phyloP scores from a whole-genome alignment of 2,113 vertebrate genomes.

The Lota lota region DNA sequence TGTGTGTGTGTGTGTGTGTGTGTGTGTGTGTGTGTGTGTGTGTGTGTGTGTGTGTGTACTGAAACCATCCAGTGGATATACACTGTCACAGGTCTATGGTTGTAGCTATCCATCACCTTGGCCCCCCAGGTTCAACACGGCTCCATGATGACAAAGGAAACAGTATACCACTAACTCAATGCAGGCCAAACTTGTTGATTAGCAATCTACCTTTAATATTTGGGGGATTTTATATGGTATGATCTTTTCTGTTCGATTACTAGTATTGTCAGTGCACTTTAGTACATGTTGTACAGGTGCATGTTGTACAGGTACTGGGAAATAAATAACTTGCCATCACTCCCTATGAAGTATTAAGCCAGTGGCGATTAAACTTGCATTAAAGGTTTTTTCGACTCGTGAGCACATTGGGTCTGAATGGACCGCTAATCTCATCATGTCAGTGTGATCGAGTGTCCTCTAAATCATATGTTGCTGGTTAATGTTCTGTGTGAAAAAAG shows the following conservation, averaged over 20 bases:
- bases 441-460: not conserved
- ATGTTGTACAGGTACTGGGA: no score
- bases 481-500: not conserved
- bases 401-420: not conserved
- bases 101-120: not conserved
- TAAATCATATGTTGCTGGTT: not conserved
- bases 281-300: no score
- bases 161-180: no score
- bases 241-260: no score
- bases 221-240: no score
- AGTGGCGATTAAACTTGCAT: no score
- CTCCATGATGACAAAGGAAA: not conserved
- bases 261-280: no score
- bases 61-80: not conserved
- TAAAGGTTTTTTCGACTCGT: not conserved
- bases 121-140: not conserved
- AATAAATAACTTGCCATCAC: no score
- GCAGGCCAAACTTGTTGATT: no score
- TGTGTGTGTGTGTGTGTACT: not conserved
- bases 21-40: not conserved
- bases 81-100: slow-evolving; percentile 4
- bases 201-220: no score
- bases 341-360: no score
- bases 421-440: not conserved
- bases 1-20: no score